phyloP scores from a whole-genome alignment of 2,888 invertebrate species.

The Cerastis leucographa region DNA sequence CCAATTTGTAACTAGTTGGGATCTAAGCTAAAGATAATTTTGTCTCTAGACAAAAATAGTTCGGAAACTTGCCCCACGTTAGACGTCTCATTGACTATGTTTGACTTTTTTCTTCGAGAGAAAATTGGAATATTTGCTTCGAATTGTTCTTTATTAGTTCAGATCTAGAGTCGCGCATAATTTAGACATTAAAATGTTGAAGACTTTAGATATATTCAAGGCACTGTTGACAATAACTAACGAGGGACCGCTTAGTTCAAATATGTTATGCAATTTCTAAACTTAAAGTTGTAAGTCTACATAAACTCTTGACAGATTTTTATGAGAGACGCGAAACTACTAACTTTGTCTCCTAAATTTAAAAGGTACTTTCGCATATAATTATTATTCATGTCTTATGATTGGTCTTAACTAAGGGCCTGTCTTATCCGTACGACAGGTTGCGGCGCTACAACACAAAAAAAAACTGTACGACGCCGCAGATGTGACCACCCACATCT shows the following conservation, averaged over 20 bases:
- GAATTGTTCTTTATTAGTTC: constrained; percentile 49
- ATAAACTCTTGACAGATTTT: not conserved
- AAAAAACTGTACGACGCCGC: too few species aligned
- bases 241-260: constrained; percentile 15
- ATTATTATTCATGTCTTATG: not conserved
- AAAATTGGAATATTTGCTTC: constrained; percentile 50
- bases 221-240: constrained; percentile 45
- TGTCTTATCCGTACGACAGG: not conserved
- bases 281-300: not conserved
- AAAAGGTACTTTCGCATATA: not conserved
- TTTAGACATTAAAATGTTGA: constrained; percentile 40
- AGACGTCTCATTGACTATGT: constrained; percentile 50
- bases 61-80: constrained; percentile 45
- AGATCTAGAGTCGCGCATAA: constrained; percentile 34
- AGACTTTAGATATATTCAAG: constrained; percentile 33
- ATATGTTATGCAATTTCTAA: constrained; percentile 33
- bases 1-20: constrained; percentile 55
- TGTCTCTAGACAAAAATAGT: constrained; percentile 61
- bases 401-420: not conserved
- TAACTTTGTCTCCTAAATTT: not conserved
- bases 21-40: constrained; percentile 58
- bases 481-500: too few species aligned
- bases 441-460: not conserved
- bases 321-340: not conserved
- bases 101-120: constrained; percentile 37